These are phyloP conservation scores for Ancistrus triradiatus DNA, from an alignment of 2,113 vertebrate genomes.

Conservation along the genomic window DNA sequence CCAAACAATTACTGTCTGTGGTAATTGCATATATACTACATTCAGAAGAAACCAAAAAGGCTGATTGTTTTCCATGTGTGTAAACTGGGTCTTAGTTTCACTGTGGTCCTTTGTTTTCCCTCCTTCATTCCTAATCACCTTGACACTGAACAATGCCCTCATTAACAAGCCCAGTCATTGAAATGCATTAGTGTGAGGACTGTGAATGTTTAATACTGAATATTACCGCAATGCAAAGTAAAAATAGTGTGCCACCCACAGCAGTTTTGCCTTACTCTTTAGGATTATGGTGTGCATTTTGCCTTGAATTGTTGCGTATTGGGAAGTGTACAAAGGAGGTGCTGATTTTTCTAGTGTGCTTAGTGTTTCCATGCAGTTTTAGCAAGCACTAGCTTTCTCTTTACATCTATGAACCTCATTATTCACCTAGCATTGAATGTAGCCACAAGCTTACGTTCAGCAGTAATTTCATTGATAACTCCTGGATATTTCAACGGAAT, in stretches of 20 bases:
- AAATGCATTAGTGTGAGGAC: neutral
- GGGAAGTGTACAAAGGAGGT: neutral
- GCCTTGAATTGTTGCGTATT: too few relatives aligned
- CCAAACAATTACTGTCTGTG: neutral
- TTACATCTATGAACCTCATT: neutral
- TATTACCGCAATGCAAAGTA: neutral
- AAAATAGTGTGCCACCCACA: neutral
- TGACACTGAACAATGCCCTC: slow-evolving; percentile 60
- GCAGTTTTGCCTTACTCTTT: neutral
- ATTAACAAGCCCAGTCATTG: slow-evolving; percentile 55
- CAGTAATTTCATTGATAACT: neutral
- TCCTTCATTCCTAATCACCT: slow-evolving; percentile 37
- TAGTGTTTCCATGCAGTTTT: neutral
- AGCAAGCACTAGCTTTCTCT: too few relatives aligned
- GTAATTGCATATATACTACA: neutral
- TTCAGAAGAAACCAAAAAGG: neutral
- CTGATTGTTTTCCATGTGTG: neutral
- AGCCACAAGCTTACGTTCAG: neutral
- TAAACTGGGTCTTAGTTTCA: slow-evolving; percentile 10
- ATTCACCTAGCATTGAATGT: neutral
- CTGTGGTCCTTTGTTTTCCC: slow-evolving; percentile 12
- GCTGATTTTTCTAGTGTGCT: neutral
- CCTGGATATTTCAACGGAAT: neutral
- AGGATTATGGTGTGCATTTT: neutral
- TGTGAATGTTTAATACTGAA: neutral